Base-by-base conservation (phyloP, 1,140 invertebrate genomes). In the Gryllus bimaculatus region DNA sequence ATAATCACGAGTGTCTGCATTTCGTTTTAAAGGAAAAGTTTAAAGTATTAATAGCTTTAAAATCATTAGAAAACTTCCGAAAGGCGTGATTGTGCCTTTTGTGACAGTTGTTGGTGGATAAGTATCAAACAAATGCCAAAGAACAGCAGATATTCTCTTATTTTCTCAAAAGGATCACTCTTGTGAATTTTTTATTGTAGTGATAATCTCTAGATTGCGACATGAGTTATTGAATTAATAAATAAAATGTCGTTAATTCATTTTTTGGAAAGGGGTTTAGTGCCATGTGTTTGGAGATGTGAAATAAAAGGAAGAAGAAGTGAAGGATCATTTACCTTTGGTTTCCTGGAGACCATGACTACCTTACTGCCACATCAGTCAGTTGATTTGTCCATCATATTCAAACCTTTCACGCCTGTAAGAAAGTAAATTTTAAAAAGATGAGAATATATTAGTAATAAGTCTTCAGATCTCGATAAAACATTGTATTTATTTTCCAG, bases 211-310 rank as follows among this genome's bases (percentile, higher is more conserved):
- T 39, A 39, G 26, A 39, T 1, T 39, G 26, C 26, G 26, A 39
- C 5, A 39, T 39, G 26, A 13, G 7, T 75, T 13, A 7, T 20
- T 75, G 21, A 75, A 75, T 10, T 39, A 75, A 75, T 75, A 8
- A 18, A 8, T 47, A 20, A n/a, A 75, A 26, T 5, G 10, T 13
- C 75, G 3, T 13, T 3, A 47, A 78, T 74, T 77, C 54, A 20
- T 73, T 12, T 76, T 49, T 39, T 5, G 82, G 81, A 73, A 48
- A 88, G 87, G n/a, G 84, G 86, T 13, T 81, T 83, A n/a, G 82
- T 88, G 1, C 79, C 83, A 48, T 85, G 84, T 78, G 79, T 82
- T 15, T 88, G 86, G 86, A 79, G 83, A 77, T 83, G 82, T 21
- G 81, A 79, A 75, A n/a, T 20, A 10, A 75, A 20, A 75, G 10